phyloP scores from a whole-genome alignment of 2,888 invertebrate species.

The Timema cristinae region DNA sequence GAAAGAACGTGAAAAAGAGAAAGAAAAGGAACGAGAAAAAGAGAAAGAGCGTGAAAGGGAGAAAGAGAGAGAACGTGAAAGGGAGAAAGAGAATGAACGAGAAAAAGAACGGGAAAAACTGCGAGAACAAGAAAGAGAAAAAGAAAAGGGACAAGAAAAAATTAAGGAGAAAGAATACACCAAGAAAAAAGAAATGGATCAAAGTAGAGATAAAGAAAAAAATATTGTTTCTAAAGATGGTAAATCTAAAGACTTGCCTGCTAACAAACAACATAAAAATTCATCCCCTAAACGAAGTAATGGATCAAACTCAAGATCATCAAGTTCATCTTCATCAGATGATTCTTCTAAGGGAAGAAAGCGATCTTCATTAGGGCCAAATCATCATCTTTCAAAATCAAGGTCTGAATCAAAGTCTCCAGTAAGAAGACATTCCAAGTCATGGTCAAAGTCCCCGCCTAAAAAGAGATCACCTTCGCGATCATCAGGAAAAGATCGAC shows the following conservation, averaged over 20 bases:
- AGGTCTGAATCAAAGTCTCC: constrained; percentile 33
- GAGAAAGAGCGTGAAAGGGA: constrained; percentile 43
- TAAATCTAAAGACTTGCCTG: neutral
- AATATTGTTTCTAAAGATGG: neutral
- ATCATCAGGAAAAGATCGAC: neutral
- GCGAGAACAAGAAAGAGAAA: constrained; percentile 45
- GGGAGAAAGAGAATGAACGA: constrained; percentile 24
- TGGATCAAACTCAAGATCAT: too few relatives aligned
- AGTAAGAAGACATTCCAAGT: constrained; percentile 35
- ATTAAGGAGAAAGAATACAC: constrained; percentile 18
- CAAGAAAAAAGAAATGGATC: constrained; percentile 39
- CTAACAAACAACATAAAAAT: neutral
- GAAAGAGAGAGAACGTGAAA: constrained; percentile 39
- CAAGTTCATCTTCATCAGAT: too few relatives aligned
- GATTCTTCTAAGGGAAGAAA: too few relatives aligned
- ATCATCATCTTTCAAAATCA: too few relatives aligned
- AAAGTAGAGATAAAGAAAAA: constrained; percentile 43
- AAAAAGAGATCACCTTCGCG: constrained; percentile 38
- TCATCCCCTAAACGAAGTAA: too few relatives aligned
- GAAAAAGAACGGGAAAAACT: constrained; percentile 39
- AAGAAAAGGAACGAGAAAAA: constrained; percentile 43
- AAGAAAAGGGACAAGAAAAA: constrained; percentile 38
- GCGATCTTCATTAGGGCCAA: too few relatives aligned
- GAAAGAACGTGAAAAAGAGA: constrained; percentile 33
- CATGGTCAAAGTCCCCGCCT: constrained; percentile 25